These are phyloP conservation scores for Pungitius pungitius DNA, from an alignment of 2,113 vertebrate species.

Conservation along the genomic window DNA sequence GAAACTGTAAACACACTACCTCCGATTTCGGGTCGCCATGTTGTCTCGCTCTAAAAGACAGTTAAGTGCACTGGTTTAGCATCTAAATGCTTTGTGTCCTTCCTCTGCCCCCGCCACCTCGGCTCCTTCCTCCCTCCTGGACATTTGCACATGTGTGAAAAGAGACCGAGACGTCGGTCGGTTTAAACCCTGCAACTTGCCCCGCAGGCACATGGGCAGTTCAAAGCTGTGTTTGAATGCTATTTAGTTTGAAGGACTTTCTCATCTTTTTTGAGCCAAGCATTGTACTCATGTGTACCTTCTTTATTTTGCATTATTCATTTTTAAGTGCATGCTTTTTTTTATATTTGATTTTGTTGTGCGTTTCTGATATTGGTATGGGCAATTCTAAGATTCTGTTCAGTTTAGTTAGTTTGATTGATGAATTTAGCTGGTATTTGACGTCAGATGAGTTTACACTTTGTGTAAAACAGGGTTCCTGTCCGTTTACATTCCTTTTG, in stretches of 20 bases:
- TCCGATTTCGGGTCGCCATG: slow-evolving; percentile 4
- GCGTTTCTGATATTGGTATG: background rate
- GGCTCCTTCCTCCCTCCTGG: slow-evolving; percentile 63
- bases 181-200: slow-evolving; percentile 61
- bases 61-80: slow-evolving; percentile 9
- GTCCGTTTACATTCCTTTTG: background rate
- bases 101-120: slow-evolving; percentile 34
- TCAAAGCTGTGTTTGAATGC: slow-evolving; percentile 69
- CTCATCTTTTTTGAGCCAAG: slow-evolving; percentile 41
- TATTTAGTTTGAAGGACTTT: slow-evolving; percentile 49
- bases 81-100: slow-evolving; percentile 43
- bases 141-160: slow-evolving; percentile 82
- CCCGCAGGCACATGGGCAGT: slow-evolving; percentile 78
- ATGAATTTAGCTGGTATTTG: background rate
- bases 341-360: background rate
- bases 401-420: too few relatives aligned
- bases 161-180: slow-evolving; percentile 56
- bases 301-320: slow-evolving; percentile 35
- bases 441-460: background rate
- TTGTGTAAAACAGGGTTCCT: slow-evolving; percentile 14
- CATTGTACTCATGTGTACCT: slow-evolving; percentile 14
- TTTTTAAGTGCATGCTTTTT: slow-evolving; percentile 19
- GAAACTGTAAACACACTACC: slow-evolving; percentile 35
- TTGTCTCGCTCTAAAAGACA: slow-evolving; percentile 20
- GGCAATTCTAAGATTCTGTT: background rate